A percentile compares a stretch with the other conserved stretches of the same genome.
Conservation (phyloP, 2,113 vertebrate species). For the Pachyramphus minor region DNA sequence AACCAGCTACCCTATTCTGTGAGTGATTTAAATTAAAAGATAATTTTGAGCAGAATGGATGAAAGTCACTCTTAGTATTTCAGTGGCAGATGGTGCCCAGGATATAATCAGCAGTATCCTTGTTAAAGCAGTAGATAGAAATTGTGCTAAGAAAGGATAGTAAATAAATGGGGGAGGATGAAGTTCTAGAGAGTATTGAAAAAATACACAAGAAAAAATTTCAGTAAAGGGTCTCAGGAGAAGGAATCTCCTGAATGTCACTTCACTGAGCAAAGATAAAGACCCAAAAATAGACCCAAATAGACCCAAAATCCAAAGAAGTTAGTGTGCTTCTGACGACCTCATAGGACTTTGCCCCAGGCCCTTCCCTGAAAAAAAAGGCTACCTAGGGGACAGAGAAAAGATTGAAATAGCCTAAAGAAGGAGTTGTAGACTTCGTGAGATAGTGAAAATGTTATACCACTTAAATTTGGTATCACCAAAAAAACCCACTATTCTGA, state of each 20-base stretch:
- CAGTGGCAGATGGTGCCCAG: background rate
- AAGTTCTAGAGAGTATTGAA: background rate
- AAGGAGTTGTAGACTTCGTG: background rate
- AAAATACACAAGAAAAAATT: background rate
- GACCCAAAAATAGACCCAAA: too few species aligned
- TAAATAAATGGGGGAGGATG: background rate
- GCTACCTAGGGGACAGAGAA: background rate
- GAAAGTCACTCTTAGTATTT: background rate
- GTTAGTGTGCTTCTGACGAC: background rate
- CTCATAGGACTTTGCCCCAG: background rate
- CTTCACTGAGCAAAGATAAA: background rate
- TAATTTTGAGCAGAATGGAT: background rate
- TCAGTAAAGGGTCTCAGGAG: background rate
- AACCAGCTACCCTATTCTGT: background rate
- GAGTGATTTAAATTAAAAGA: background rate
- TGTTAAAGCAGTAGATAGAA: background rate
- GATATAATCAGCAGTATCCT: background rate
- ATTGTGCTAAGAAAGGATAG: background rate
- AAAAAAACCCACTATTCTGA: background rate
- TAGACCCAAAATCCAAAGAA: background rate
- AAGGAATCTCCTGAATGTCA: background rate
- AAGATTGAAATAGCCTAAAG: background rate
- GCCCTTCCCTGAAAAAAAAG: background rate
- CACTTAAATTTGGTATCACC: background rate
- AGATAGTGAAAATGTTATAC: background rate